Evolutionary conservation across 2,797 vertebrate genomes (phyloP), one percentile per base, ranked within the genome.

Genomic region (Rhynchotus rufescens): DNA sequence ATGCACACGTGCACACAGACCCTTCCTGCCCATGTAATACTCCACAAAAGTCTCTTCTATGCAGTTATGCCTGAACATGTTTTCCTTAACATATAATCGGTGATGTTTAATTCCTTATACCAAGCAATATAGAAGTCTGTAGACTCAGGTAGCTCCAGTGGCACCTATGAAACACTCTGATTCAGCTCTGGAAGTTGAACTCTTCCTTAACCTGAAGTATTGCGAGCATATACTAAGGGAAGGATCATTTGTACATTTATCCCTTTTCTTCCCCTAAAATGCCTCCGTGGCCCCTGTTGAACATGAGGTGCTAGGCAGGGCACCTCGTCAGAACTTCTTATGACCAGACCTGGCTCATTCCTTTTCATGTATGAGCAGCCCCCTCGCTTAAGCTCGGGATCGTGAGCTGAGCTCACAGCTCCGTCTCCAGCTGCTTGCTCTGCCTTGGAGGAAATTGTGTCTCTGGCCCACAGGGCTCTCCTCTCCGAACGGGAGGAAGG

Each of bases 1-100:
- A 3, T 17, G 11, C 57, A 72, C 15, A 25, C 1, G 1, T 1
- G 3, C 6, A n/a, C 17, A 45, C 16, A 80, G 32, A 51, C 6
- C 10, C 8, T 64, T 72, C 26, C 21, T n/a, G 45, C 54, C 54
- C 51, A 21, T 26, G 49, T 30, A 60, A 78, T 79, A 59, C 14
- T 84, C n/a, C n/a, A 26, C 6, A 45, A 52, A 84, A 64, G 44
- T 54, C 5, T 71, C 67, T 57, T 38, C 52, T 62, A 30, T 64
- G 30, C 16, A 42, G 74, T 80, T 78, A 66, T 49, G 34, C 26
- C 42, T 44, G 19, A 87, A 51, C 9, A 23, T 20, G 5, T 42
- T 67, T 78, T 89, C 62, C 21, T 81, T 69, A 69, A 44, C 45
- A 28, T n/a, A 3, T 12, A 65, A n/a, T 78, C 62, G 45, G 9